phyloP scores from a whole-genome alignment of 2,113 vertebrate species.

The Megaceryle maxima region DNA sequence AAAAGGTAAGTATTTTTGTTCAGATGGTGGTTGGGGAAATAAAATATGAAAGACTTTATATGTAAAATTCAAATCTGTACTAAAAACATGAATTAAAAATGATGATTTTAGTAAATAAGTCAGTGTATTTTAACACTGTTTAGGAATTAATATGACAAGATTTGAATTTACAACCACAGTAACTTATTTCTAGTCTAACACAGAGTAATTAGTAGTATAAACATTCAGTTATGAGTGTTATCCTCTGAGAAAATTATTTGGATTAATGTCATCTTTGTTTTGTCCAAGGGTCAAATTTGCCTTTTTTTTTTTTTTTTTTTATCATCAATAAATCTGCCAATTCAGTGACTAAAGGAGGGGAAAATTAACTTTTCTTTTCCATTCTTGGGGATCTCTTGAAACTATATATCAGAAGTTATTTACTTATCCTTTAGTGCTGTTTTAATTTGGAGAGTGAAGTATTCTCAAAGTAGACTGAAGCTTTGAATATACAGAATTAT shows the following conservation, averaged over 20 bases:
- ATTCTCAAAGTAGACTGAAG: neutral
- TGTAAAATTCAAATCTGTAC: neutral
- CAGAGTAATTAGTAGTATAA: neutral
- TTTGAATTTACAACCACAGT: neutral
- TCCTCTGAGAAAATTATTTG: neutral
- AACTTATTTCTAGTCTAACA: neutral
- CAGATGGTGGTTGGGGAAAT: neutral
- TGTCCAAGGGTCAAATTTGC: neutral
- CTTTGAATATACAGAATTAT: neutral
- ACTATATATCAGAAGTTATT: neutral
- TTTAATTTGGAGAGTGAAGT: neutral
- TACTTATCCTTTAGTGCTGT: neutral
- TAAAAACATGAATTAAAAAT: neutral
- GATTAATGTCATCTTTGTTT: neutral
- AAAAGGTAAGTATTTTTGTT: slow-evolving; percentile 81
- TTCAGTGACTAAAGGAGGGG: neutral
- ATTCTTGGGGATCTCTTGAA: neutral
- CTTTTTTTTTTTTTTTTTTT: neutral
- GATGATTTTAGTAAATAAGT: neutral
- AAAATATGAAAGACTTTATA: neutral
- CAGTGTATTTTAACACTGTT: neutral
- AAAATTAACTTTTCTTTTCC: neutral
- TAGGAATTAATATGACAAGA: neutral
- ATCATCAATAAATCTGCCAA: neutral
- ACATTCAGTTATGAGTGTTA: neutral